Base-by-base conservation (phyloP, 1,140 invertebrate species). In the Rhynchophorus ferrugineus region DNA sequence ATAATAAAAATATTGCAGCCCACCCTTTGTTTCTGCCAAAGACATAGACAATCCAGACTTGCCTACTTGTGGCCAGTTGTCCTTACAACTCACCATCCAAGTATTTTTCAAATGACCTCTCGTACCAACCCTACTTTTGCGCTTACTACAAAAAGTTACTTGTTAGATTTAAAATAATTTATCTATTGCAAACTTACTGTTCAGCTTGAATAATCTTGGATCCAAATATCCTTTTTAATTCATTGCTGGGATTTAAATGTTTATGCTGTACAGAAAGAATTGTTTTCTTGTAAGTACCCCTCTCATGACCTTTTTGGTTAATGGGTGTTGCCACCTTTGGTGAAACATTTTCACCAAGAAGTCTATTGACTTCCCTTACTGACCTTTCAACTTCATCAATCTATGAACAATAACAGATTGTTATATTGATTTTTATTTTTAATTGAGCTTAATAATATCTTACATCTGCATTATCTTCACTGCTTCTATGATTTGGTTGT, bases 171-270 rank as follows among this genome's bases (percentile, higher is more conserved):
- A n/a, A n/a, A n/a, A n/a, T n/a, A n/a, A n/a, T n/a, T n/a, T n/a
- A n/a, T n/a, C n/a, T 20, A 41, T 19, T 24, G 47, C 24, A 39
- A 18, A 68, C 64, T 67, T 73, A 83, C 77, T 80, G 76, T 61
- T 85, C 82, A 44, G 74, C 73, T 65, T 84, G 81, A 13, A 89
- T 75, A 46, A 87, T 82, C 69, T 84, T 84, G 7, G 83, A 82
- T 3, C 91, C 90, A 78, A 94, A 94, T 59, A 90, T 86, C 62
- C 80, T 80, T 50, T 82, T 85, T 54, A 93, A 72, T 73, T 95
- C 91, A 72, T 89, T 87, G 45, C 84, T 83, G 21, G 84, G 78
- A 73, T 91, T 91, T 2, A 95, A 71, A 69, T 89, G 74, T 65
- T 85, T 88, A 44, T 78, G 73, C 41, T 89, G 81, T 2, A 89